Percentiles rank a stretch among this genome's conserved stretches.
phyloP scores from a whole-genome alignment of 2,113 vertebrate species.

The Oriolus oriolus region DNA sequence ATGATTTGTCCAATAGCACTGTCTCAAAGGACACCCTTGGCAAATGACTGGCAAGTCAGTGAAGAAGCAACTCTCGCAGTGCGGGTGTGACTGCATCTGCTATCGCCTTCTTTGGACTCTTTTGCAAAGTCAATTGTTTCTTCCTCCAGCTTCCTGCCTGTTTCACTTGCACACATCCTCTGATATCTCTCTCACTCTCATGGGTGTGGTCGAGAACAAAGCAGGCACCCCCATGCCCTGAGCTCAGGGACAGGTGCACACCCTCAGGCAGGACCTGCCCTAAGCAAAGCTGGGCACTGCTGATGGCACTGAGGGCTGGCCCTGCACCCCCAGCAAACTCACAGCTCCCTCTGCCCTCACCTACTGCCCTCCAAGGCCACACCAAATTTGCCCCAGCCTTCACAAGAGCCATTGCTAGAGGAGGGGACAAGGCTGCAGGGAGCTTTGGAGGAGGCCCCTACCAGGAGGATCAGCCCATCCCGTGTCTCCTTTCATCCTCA shows the following conservation, averaged over 20 bases:
- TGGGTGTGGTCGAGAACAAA: too few species aligned
- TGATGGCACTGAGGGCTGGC: background rate
- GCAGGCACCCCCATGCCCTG: too few species aligned
- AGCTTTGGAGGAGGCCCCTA: background rate
- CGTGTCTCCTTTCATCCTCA: background rate
- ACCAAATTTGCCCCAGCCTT: background rate
- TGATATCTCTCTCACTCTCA: background rate
- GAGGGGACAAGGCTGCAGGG: background rate
- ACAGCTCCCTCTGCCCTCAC: background rate
- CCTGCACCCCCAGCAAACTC: background rate
- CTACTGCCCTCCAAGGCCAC: background rate
- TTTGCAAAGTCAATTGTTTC: background rate
- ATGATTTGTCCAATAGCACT: background rate
- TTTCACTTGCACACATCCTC: background rate
- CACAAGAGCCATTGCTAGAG: background rate
- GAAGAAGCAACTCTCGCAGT: background rate
- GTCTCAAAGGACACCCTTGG: background rate
- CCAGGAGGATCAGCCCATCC: background rate
- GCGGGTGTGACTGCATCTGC: accelerated
- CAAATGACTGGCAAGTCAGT: background rate
- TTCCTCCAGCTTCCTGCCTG: background rate
- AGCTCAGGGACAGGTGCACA: too few species aligned
- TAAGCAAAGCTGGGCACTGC: background rate
- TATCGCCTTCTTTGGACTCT: accelerated
- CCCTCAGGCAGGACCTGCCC: background rate